Base-by-base conservation (phyloP, 2,888 invertebrate species). In the Atethmia centrago region DNA sequence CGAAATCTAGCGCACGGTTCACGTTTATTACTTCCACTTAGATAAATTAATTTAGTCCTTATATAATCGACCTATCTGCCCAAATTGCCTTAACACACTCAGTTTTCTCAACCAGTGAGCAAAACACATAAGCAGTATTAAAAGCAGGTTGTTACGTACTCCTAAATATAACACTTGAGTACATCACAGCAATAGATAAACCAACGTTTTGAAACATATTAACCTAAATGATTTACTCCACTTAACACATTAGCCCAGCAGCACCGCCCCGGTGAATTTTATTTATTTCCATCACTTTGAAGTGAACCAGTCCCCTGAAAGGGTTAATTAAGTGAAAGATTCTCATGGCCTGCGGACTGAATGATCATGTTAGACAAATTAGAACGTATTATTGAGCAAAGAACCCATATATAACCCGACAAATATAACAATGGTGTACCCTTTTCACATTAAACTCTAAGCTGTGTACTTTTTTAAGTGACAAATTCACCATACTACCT, bases 261-360 rank as follows among this genome's bases (percentile, higher is more conserved):
- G 90, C 89, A 85, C 80, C 84, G 88, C 88, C 86, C 81, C 82
- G 77, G 70, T 83, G 85, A 87, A 85, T 92, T 95, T 94, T 95
- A 95, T 95, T 93, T 93, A 92, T 92, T 68, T 71, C 86, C 89
- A 87, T 79, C 90, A 87, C 95, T 96, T 96, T 96, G 96, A 96
- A 93, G 94, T 92, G 91, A 90, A 83, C 92, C 92, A 93, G 86
- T 90, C 90, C 92, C 85, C 89, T 94, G 94, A 92, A 93, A 94
- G 93, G 93, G 94, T 92, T 96, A 96, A 96, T 95, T 96, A 95
- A 93, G 95, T 90, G 96, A 95, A 92, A 95, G 94, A 94, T 93
- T 93, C 94, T 93, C 92, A 90, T 89, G 90, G 85, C 86, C 94
- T 89, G 83, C 92, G 95, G 91, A 82, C 93, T 90, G 93, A 88